Percentiles rank a stretch among this genome's conserved stretches.
phyloP scores from a whole-genome alignment of 2,888 invertebrate species.

The Oscheius sp. region DNA sequence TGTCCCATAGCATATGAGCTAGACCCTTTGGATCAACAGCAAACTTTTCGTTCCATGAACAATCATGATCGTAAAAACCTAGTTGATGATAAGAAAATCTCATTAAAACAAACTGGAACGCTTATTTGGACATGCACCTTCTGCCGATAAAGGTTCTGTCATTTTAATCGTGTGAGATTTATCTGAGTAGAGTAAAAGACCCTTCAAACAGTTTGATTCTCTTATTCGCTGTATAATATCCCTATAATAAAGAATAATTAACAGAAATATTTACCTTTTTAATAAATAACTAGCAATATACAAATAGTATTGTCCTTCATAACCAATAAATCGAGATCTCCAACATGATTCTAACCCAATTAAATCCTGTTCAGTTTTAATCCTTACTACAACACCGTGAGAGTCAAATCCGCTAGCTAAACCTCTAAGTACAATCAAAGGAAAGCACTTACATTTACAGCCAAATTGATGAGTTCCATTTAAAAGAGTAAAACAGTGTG shows the following conservation, averaged over 20 bases:
- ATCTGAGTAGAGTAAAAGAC: constrained; percentile 17
- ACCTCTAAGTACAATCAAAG: neutral
- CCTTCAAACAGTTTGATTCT: constrained; percentile 1
- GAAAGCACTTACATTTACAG: constrained; percentile 83
- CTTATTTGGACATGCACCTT: constrained; percentile 60
- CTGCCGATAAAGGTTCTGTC: constrained; percentile 46
- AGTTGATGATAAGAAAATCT: too few relatives aligned
- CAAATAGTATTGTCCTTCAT: constrained; percentile 40
- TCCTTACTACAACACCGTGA: constrained; percentile 49
- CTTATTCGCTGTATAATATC: neutral
- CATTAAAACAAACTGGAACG: too few relatives aligned
- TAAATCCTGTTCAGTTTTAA: constrained; percentile 42
- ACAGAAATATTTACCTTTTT: constrained; percentile 28
- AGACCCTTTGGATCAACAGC: constrained; percentile 70
- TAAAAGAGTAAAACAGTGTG: constrained; percentile 83
- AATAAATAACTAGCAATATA: constrained; percentile 34
- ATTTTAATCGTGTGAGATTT: neutral
- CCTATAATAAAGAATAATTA: neutral
- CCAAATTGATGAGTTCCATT: constrained; percentile 95
- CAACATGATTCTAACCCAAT: constrained; percentile 29
- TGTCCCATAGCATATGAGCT: constrained; percentile 52
- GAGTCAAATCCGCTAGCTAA: constrained; percentile 50
- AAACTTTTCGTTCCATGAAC: constrained; percentile 53
- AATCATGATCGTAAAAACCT: constrained; percentile 39
- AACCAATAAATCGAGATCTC: constrained; percentile 34